Base-by-base conservation (phyloP, 2,797 vertebrate species). In the Arctocebus calabarensis region DNA sequence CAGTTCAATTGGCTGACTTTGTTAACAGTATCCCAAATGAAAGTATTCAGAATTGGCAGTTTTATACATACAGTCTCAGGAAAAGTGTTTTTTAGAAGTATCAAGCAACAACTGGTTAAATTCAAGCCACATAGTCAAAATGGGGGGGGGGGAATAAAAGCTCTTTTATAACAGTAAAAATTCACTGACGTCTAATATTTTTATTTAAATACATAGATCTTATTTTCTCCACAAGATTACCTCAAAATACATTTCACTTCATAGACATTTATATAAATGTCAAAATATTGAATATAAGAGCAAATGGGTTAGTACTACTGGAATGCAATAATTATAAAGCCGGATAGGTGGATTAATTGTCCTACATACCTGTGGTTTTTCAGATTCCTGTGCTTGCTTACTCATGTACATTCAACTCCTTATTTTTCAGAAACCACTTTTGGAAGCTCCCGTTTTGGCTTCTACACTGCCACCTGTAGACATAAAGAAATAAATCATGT, bases 391-490 rank as follows among this genome's bases (percentile, higher is more conserved):
- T 97, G 97, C 98, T 98, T 98, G 98, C 97, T 98, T 98, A 98
- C 97, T 98, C 97, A 97, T 95, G 92, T 98, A 96, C 96, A 97
- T 97, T 95, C 94, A 97, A 97, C 90, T 97, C 97, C 98, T 98
- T 98, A 97, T 94, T 95, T 96, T 97, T 96, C 90, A 71, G 78
- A 93, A 95, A 97, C 59, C 82, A 97, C 97, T 98, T 98, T 98
- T 97, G 96, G 97, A 97, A 98, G 86, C 96, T 98, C 97, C 97
- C 77, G 40, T 97, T 98, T 98, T 97, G 98, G 97, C 96, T 98
- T 98, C 98, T 97, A 98, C 92, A 98, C 98, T 98, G 98, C 98
- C 98, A 98, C 98, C 98, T 98, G 98, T 98, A 98, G 98, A 98
- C 98, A 96, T 16, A 97, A 45, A 98, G 98, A 98, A 98, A 98